Percentiles rank a stretch among this genome's conserved stretches.
Evolutionary conservation across 2,888 invertebrate species (phyloP).

Genomic region (Hirtodrosophila confusa): DNA sequence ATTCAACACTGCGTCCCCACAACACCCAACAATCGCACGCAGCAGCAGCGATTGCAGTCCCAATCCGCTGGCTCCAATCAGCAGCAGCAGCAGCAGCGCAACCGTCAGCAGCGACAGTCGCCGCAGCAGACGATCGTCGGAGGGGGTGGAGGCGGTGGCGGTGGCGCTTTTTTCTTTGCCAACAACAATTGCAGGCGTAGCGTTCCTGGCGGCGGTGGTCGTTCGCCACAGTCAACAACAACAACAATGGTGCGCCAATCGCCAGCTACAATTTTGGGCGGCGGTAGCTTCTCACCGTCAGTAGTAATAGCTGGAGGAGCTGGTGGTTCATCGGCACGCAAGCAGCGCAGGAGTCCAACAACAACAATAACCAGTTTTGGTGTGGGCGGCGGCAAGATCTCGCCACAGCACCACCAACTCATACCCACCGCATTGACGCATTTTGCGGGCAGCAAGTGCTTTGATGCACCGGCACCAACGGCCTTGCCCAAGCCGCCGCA

Average conservation of each 20-base stretch:
- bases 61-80: constrained; percentile 63
- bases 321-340: constrained; percentile 66
- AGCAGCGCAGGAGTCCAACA: constrained; percentile 72
- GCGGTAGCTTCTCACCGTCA: constrained; percentile 63
- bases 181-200: constrained; percentile 62
- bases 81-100: constrained; percentile 68
- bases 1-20: constrained; percentile 25
- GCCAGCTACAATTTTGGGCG: constrained; percentile 79
- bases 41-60: constrained; percentile 63
- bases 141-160: constrained; percentile 51
- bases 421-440: constrained; percentile 84
- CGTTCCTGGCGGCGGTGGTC: constrained; percentile 59
- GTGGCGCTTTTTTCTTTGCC: constrained; percentile 57
- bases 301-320: constrained; percentile 18
- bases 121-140: constrained; percentile 58
- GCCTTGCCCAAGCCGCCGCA: constrained; percentile 92
- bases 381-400: constrained; percentile 72
- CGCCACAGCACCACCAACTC: constrained; percentile 78
- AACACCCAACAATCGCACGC: constrained; percentile 59
- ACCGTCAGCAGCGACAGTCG: constrained; percentile 71
- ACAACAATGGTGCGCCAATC: constrained; percentile 62
- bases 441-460: constrained; percentile 92
- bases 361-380: constrained; percentile 42
- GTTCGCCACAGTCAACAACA: constrained; percentile 60
- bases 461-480: constrained; percentile 91